These are phyloP conservation scores for Halcyon smyrnensis DNA, from an alignment of 2,797 vertebrate genomes.

Conservation along the genomic window DNA sequence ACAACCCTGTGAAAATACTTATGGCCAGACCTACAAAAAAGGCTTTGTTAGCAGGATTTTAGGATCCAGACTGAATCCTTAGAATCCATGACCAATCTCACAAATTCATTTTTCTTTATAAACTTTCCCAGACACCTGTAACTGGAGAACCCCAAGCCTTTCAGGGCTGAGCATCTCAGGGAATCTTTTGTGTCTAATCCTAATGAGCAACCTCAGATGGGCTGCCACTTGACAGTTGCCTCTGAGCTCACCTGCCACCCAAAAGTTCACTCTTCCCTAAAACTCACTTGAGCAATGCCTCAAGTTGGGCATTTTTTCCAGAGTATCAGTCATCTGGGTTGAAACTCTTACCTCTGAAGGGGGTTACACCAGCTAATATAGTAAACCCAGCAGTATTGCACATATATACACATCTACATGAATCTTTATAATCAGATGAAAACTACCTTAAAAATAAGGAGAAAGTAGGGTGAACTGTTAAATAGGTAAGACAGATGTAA, in stretches of 20 bases:
- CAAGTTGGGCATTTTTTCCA: neutral
- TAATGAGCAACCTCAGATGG: rapidly evolving
- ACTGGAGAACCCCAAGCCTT: neutral
- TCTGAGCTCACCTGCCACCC: neutral
- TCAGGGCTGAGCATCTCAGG: neutral
- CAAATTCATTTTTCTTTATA: neutral
- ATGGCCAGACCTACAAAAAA: neutral
- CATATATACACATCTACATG: neutral
- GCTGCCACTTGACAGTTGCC: neutral
- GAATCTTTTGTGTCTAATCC: neutral
- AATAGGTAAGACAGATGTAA: rapidly evolving
- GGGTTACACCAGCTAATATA: neutral
- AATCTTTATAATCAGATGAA: neutral
- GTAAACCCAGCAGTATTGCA: neutral
- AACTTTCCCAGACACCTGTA: neutral
- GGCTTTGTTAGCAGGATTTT: neutral
- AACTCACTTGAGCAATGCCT: neutral
- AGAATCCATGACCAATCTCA: neutral
- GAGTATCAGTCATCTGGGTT: neutral
- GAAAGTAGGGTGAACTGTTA: rapidly evolving
- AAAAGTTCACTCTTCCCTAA: neutral
- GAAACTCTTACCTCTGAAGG: neutral
- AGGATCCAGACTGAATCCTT: neutral
- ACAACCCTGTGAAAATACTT: neutral
- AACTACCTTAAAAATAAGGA: neutral